These are phyloP conservation scores for Tamias sibiricus DNA, from an alignment of 2,113 vertebrate genomes.

Conservation along the genomic window DNA sequence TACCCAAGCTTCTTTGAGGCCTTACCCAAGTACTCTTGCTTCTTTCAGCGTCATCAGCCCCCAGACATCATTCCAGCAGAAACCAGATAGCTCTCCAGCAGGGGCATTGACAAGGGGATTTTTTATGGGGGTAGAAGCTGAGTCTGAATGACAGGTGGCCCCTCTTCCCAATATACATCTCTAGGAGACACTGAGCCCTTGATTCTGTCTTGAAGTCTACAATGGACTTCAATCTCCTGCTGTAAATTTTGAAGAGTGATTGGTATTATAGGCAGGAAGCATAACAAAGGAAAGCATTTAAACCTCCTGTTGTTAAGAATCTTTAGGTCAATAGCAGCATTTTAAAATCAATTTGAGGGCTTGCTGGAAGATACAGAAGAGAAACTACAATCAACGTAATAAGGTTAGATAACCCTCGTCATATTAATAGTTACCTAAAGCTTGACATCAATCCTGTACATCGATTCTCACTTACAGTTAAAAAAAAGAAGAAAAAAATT, in stretches of 20 bases:
- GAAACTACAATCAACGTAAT: constrained; percentile 74
- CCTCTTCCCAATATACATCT: background rate
- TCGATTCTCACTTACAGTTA: constrained; percentile 75
- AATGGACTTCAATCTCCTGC: background rate
- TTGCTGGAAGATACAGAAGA: constrained; percentile 60
- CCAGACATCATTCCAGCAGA: background rate
- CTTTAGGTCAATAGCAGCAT: constrained; percentile 72
- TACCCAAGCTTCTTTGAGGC: background rate
- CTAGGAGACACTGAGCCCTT: background rate
- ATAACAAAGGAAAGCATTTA: constrained; percentile 68
- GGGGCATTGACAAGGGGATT: background rate
- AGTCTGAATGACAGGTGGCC: no score
- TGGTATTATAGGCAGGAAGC: constrained; percentile 65
- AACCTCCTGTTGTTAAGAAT: constrained; percentile 76
- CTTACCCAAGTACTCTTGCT: background rate
- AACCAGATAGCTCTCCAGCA: background rate
- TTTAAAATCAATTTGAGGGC: constrained; percentile 79
- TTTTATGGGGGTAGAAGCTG: background rate
- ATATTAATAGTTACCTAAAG: constrained; percentile 76
- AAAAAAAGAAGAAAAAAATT: constrained; percentile 34
- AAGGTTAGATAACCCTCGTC: constrained; percentile 76
- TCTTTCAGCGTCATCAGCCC: background rate
- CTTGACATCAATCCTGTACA: constrained; percentile 77
- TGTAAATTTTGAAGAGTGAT: constrained; percentile 57
- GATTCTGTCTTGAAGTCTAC: background rate